Evolutionary conservation across 2,113 vertebrate species (phyloP).

Genomic region (Dasyornis broadbenti): DNA sequence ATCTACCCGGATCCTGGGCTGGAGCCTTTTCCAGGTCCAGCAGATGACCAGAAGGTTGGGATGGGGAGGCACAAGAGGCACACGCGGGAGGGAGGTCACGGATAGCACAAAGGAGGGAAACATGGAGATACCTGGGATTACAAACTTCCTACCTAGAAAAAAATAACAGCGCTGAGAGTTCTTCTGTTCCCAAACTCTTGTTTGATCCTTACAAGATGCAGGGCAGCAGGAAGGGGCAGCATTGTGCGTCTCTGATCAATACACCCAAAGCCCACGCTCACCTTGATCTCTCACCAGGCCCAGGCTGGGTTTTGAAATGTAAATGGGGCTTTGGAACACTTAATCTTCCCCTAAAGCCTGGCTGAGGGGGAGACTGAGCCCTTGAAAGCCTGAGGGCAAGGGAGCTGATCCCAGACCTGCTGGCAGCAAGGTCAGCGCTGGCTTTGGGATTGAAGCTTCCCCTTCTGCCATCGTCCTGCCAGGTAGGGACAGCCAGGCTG

Average conservation of each 20-base stretch:
- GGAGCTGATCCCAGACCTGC: not conserved
- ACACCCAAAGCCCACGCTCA: not conserved
- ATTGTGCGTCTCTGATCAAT: not conserved
- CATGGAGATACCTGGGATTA: not conserved
- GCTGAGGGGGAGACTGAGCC: not conserved
- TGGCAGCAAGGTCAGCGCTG: not conserved
- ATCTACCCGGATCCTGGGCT: fast-evolving
- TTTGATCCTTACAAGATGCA: not conserved
- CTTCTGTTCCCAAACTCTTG: not conserved
- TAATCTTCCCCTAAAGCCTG: conserved; percentile 41
- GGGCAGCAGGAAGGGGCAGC: not conserved
- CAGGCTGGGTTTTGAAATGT: conserved; percentile 54
- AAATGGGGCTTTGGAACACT: conserved; percentile 38
- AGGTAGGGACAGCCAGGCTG: not conserved
- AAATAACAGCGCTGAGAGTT: not conserved
- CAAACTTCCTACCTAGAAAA: not conserved
- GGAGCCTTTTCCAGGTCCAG: not conserved
- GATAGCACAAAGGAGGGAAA: not conserved
- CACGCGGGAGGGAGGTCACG: not conserved
- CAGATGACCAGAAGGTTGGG: not conserved
- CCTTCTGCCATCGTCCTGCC: not conserved
- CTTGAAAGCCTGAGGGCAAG: not conserved
- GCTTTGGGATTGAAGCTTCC: not conserved
- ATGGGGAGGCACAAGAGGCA: not conserved
- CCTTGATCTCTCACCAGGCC: conserved; percentile 38